Evolutionary conservation across 2,113 vertebrate species (phyloP).

Genomic region (Oreochromis aureus): DNA sequence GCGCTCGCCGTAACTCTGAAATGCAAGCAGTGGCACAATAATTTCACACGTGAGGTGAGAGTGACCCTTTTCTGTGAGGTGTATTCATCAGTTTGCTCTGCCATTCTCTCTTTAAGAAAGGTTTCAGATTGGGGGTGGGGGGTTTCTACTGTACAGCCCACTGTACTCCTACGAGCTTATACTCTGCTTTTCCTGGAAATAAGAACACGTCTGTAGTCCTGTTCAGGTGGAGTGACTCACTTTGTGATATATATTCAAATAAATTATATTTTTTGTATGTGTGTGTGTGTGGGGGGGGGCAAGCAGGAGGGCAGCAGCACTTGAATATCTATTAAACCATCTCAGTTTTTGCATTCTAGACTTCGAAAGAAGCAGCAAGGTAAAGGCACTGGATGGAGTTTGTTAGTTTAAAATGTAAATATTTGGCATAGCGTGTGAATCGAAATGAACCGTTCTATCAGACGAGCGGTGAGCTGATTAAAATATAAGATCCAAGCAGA

Average conservation of each 20-base stretch:
- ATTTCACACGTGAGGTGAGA: background rate
- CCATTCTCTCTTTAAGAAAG: background rate
- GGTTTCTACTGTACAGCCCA: background rate
- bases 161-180: background rate
- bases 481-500: background rate
- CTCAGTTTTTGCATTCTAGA: background rate
- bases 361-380: background rate
- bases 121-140: background rate
- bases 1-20: background rate
- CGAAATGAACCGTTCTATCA: background rate
- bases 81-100: background rate
- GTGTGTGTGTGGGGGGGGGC: rapidly evolving
- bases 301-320: background rate
- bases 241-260: background rate
- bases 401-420: background rate
- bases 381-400: background rate
- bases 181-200: background rate
- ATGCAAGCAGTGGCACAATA: background rate
- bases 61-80: background rate
- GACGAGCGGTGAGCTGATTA: background rate
- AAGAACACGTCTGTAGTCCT: background rate
- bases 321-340: background rate
- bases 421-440: background rate
- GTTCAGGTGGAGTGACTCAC: background rate
- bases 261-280: background rate